These are phyloP conservation scores for Marcusenius ussheri DNA, from an alignment of 2,113 vertebrate genomes.

Conservation along the genomic window DNA sequence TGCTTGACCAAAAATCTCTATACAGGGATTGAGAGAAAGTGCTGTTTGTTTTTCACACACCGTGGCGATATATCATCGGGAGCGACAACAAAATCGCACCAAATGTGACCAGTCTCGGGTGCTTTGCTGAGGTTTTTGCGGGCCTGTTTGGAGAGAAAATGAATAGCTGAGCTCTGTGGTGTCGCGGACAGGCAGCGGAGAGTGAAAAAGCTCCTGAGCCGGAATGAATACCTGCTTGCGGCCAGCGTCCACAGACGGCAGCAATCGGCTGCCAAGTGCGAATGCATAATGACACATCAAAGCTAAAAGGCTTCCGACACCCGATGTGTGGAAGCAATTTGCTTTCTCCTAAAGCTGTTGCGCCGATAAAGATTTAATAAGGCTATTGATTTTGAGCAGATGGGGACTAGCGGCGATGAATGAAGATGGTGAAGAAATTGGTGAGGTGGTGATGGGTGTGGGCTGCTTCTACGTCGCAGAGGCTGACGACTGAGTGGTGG, in stretches of 20 bases:
- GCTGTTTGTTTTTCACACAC: neutral
- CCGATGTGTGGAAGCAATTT: neutral
- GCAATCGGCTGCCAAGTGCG: constrained; percentile 1
- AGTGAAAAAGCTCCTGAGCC: neutral
- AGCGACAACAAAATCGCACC: neutral
- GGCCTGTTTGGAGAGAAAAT: neutral
- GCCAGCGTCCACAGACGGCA: neutral
- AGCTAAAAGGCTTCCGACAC: constrained; percentile 9
- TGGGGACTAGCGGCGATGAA: neutral
- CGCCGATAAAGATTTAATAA: constrained; percentile 22
- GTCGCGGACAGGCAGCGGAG: neutral
- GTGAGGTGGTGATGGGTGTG: neutral
- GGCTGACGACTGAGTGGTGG: neutral
- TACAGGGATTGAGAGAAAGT: neutral
- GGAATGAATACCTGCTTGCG: neutral
- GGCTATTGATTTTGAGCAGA: constrained; percentile 23
- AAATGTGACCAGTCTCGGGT: neutral
- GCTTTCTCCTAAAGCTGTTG: constrained; percentile 10
- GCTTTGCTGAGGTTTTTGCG: neutral
- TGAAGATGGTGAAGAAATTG: neutral
- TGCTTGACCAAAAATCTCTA: neutral
- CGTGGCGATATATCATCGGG: neutral
- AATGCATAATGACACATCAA: constrained; percentile 6
- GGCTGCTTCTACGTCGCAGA: neutral
- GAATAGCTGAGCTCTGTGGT: no score